A percentile compares a stretch with the other conserved stretches of the same genome.
phyloP scores from a whole-genome alignment of 2,797 vertebrate species.

The Podarcis siculus region DNA sequence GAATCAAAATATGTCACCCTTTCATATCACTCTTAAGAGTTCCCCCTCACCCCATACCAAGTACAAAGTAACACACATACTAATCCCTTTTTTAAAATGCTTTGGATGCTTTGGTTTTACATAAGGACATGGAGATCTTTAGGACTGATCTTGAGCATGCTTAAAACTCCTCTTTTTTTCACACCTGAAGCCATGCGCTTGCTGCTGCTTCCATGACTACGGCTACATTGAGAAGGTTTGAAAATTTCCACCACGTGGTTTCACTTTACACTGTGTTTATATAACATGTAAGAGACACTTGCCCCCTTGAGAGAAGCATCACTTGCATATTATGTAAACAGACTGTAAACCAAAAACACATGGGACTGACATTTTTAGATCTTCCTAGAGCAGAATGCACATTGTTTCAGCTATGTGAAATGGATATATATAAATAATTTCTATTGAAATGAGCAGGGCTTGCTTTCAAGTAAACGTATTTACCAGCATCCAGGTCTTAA shows the following conservation, averaged over 20 bases:
- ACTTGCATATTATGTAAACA: background rate
- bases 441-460: background rate
- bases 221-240: background rate
- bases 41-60: background rate
- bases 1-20: background rate
- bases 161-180: background rate
- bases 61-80: background rate
- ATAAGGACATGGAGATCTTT: background rate
- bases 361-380: background rate
- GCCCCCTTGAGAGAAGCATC: background rate
- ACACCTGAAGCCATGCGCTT: background rate
- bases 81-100: background rate
- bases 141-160: background rate
- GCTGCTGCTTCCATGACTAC: background rate
- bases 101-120: background rate
- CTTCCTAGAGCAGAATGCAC: background rate
- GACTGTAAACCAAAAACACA: background rate
- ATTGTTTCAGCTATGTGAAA: background rate
- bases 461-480: background rate
- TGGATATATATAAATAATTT: background rate
- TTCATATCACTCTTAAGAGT: background rate
- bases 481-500: background rate
- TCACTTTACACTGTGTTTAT: background rate
- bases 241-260: constrained; percentile 1
- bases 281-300: background rate